phyloP scores from a whole-genome alignment of 2,113 vertebrate genomes.

The Abramis brama region DNA sequence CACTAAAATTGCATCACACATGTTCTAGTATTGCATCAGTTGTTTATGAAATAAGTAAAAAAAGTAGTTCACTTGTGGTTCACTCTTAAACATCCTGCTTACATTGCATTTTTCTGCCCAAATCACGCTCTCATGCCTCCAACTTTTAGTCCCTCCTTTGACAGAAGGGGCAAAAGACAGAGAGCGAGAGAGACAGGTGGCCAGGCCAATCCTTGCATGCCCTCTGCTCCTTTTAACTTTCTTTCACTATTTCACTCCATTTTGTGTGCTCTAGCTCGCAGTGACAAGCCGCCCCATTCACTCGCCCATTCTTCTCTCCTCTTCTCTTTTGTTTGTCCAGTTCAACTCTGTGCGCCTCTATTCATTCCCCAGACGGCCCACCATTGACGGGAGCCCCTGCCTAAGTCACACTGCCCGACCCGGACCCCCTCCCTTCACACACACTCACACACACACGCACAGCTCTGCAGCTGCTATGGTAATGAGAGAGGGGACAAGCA shows the following conservation, averaged over 20 bases:
- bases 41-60: conserved; percentile 8
- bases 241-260: conserved; percentile 62
- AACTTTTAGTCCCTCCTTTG: conserved; percentile 58
- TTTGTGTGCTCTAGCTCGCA: conserved; percentile 56
- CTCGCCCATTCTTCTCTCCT: conserved; percentile 56
- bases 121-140: conserved; percentile 49
- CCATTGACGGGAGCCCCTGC: conserved; percentile 63
- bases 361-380: conserved; percentile 61
- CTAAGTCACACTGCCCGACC: conserved; percentile 50
- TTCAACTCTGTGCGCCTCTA: conserved; percentile 58
- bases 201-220: conserved; percentile 60
- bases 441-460: conserved; percentile 14
- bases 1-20: not conserved
- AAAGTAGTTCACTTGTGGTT: not conserved
- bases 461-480: conserved; percentile 64
- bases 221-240: conserved; percentile 61
- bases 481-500: conserved; percentile 56
- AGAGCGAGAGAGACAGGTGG: conserved; percentile 60
- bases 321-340: conserved; percentile 56
- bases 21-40: not conserved
- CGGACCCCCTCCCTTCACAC: conserved; percentile 27
- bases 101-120: conserved; percentile 42
- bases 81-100: not conserved
- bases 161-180: conserved; percentile 56
- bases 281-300: conserved; percentile 61